Base-by-base conservation (phyloP, 2,113 vertebrate genomes). In the Mus pahari region DNA sequence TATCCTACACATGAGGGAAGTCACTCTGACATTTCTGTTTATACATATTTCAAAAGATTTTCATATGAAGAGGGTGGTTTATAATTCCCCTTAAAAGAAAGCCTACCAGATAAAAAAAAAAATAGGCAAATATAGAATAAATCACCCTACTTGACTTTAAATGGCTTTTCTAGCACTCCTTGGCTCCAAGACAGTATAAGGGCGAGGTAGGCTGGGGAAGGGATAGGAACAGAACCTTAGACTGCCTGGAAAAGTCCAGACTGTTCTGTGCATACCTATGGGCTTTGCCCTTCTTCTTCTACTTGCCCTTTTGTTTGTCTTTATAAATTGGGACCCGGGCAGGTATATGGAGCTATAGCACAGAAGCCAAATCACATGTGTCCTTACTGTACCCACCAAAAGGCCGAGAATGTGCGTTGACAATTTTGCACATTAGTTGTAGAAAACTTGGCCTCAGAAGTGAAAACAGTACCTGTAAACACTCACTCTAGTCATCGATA, bases 41-140 rank as follows among this genome's bases (percentile, higher is more conserved):
- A 45, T 42, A 68, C 1, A 45, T 24, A 58, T 70, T 89, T 86
- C 4, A 55, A 90, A 95, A 86, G 36, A 14, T 48, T 84, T 94
- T 39, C 39, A 60, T 75, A 74, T 28, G 48, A 78, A 95, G 93
- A 66, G 70, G 24, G n/a, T 26, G 1, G 48, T 45, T 62, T 55
- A 33, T 17, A 39, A 66, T 28, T 42, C 55, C 42, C 58, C 86
- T 90, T 93, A 58, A 92, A 92, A 86, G 86, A 1, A 89, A 90
- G 82, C 66, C 66, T 8, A 26, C 1, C 42, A 48, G 50, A 26
- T 60, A 28, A 74, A 64, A 83, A 74, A 64, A 83, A 87, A 1
- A 17, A 13, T 78, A 42, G 75, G 7, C 28, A 33, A 64, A 24
- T 19, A 45, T 7, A 68, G 48, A 94, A 81, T 11, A 81, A 88